Evolutionary conservation across 2,113 vertebrate genomes (phyloP), one percentile per base, ranked within the genome.

Genomic region (Xyrauchen texanus): DNA sequence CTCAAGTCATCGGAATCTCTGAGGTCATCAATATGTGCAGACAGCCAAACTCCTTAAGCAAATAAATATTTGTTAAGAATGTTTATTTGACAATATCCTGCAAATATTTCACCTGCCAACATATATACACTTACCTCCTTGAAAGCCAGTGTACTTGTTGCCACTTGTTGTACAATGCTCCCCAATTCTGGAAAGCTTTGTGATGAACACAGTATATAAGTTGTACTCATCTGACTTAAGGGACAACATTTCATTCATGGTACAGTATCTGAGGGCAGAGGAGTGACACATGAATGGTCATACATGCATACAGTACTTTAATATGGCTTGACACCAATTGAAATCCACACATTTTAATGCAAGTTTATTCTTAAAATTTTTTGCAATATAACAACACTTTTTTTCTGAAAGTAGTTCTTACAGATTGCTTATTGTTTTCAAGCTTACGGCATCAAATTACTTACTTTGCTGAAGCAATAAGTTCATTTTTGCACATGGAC

Each of bases 401-500:
- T 34, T 34, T 34, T 34, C 21, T 34, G 21, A 34, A 34, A 34
- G 21, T 34, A 34, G 21, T 34, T 34, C 21, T 34, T 34, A 34
- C 1, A 34, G 21, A 34, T 34, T 34, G 21, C 21, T 34, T 34
- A 34, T 63, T 15, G 64, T 21, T 6, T 34, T 34, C 4, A 42
- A 7, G 15, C 15, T 15, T 16, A n/a, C n/a, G 34, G 7, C 15
- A 62, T 46, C 15, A 80, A 34, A 55, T 21, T 8, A 45, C 86
- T 51, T 81, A 93, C 92, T 92, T 93, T 82, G 92, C 92, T 79
- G 92, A 93, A 66, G 92, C 91, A 75, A 92, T 89, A 49, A 93
- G 92, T 81, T 92, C 92, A 13, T 88, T 88, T 52, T 89, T 91
- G 84, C 88, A 89, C 7, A 81, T 60, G 0, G 91, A 90, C 62